These are phyloP conservation scores for Globodera rostochiensis DNA, from an alignment of 1,140 invertebrate species.

Conservation along the genomic window DNA sequence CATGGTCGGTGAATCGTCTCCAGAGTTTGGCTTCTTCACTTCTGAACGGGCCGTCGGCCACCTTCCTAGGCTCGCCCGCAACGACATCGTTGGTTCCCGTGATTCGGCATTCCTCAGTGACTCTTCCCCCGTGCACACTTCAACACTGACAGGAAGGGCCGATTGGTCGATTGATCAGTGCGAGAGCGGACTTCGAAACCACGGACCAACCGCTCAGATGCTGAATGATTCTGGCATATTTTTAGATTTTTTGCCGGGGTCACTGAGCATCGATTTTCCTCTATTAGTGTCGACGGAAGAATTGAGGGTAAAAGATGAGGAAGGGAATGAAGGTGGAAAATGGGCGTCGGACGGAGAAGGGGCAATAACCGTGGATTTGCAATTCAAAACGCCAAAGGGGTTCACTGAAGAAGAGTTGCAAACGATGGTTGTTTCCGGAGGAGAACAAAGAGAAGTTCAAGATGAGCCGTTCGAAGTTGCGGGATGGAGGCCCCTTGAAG, in stretches of 20 bases:
- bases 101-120: background rate
- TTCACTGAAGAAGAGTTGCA: slow-evolving; percentile 10
- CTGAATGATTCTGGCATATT: slow-evolving; percentile 28
- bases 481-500: slow-evolving; percentile 19
- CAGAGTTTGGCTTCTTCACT: background rate
- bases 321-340: background rate
- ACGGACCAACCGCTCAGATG: slow-evolving; percentile 15
- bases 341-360: background rate
- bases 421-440: background rate
- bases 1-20: background rate
- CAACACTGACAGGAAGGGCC: background rate
- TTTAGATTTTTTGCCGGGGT: slow-evolving; percentile 8
- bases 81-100: background rate
- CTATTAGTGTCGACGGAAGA: slow-evolving; percentile 22
- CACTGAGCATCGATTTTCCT: slow-evolving; percentile 26
- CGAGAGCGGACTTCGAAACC: background rate
- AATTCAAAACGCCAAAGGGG: slow-evolving; percentile 6
- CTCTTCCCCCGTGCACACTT: background rate
- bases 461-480: background rate
- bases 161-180: background rate
- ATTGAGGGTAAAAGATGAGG: background rate
- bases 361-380: slow-evolving; percentile 9
- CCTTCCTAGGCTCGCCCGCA: background rate
- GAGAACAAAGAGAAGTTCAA: background rate
- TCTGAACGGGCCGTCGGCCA: background rate